Evolutionary conservation across 2,888 invertebrate species (phyloP), one percentile per base, ranked within the genome.

Genomic region (Diaprepes abbreviatus): DNA sequence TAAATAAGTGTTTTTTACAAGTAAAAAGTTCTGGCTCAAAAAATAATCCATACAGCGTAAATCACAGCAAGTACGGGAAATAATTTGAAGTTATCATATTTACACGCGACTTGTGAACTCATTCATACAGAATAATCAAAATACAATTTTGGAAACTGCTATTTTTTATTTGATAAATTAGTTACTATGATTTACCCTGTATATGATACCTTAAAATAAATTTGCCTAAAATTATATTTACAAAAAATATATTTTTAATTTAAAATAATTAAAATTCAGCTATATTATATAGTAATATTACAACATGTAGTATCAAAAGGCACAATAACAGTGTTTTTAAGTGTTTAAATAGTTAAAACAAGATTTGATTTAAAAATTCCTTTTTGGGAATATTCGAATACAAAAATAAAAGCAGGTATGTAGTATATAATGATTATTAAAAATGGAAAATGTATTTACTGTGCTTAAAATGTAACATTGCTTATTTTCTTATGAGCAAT

Each of bases 271-370:
- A 66, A 54, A 66, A 35, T 66, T 48, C 33, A 50, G 45, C 48
- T 48, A 58, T 58, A 66, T 50, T 14, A 50, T n/a, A n/a, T 63
- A 40, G 16, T 65, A 58, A 16, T 55, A 38, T 35, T 66, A 66
- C 50, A 50, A 65, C 50, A 21, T 45, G 57, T n/a, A n/a, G n/a
- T 66, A 36, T 58, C 36, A 38, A 14, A 66, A 66, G 66, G 66
- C 66, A 66, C 66, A 43, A 50, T 31, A 62, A 10, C 48, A 21
- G 24, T n/a, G 52, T 35, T 33, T 33, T 55, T 16, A 40, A 40
- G 17, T 17, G 16, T 40, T 40, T 40, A 1, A 2, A 14, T 38
- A 14, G 14, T 12, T 17, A 31, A 6, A 55, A 55, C 24, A 54
- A 54, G 28, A 43, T n/a, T 50, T 16, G n/a, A 7, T 19, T 28